Evolutionary conservation across 1,140 invertebrate genomes (phyloP).

Genomic region (Drosophila kanapiae): DNA sequence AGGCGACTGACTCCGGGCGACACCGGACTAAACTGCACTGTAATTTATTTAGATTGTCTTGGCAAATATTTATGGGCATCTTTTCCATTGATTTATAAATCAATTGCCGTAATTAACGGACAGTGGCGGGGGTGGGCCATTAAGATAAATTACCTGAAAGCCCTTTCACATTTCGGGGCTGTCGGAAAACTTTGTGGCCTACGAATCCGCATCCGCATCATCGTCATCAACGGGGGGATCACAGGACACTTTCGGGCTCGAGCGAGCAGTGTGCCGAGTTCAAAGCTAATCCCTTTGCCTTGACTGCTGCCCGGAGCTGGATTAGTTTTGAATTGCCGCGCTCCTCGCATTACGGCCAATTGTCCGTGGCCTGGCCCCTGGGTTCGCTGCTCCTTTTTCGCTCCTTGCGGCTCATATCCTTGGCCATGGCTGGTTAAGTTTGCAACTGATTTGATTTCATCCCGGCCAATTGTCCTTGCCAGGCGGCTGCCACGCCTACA

Average conservation of each 20-base stretch:
- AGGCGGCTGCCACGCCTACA: conserved; percentile 37
- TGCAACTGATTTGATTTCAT: conserved; percentile 59
- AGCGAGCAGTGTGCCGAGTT: background rate
- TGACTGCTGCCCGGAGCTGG: conserved; percentile 13
- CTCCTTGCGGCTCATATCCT: conserved; percentile 24
- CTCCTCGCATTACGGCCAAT: conserved; percentile 43
- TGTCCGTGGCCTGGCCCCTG: conserved; percentile 23
- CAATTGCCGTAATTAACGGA: conserved; percentile 72
- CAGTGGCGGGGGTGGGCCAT: conserved; percentile 7
- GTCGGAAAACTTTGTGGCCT: conserved; percentile 8
- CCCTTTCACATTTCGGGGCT: background rate
- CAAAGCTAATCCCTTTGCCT: conserved; percentile 30
- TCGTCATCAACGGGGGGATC: background rate
- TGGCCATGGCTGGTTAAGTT: conserved; percentile 49
- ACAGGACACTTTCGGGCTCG: conserved; percentile 12
- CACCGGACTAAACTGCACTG: conserved; percentile 36
- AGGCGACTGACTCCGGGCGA: conserved; percentile 32
- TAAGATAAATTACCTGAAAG: conserved; percentile 47
- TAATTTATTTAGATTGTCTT: conserved; percentile 80
- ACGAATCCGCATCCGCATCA: background rate
- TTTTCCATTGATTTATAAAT: conserved; percentile 79
- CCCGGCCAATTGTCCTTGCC: conserved; percentile 40
- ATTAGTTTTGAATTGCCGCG: conserved; percentile 47
- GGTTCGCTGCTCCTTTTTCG: background rate
- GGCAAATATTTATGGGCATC: conserved; percentile 73